phyloP scores from a whole-genome alignment of 64 coral and sea anemone species.

The Actinia equina region DNA sequence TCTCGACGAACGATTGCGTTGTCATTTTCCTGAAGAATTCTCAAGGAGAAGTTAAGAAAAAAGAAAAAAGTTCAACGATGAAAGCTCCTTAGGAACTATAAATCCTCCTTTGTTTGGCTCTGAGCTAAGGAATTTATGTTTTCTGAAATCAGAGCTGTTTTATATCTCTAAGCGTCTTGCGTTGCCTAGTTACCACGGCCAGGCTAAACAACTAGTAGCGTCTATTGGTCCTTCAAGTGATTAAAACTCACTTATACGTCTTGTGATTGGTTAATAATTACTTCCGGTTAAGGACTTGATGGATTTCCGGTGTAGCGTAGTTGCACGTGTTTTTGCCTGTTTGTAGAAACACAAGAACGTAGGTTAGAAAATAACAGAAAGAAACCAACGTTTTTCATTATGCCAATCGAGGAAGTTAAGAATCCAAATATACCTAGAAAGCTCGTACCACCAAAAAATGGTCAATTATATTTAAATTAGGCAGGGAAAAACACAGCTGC shows the following conservation, averaged over 20 bases:
- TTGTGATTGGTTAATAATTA: conserved; percentile 48
- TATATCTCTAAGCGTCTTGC: conserved; percentile 86
- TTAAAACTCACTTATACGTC: background rate
- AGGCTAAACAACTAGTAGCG: conserved; percentile 19
- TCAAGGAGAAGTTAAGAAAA: background rate
- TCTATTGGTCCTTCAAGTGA: conserved; percentile 42
- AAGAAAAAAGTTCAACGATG: background rate
- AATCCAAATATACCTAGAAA: background rate
- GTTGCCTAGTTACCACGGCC: conserved; percentile 45
- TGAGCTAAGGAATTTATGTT: conserved; percentile 82
- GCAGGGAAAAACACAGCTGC: too few species aligned
- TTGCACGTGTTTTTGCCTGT: conserved; percentile 22
- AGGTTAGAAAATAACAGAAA: background rate
- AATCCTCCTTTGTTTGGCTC: background rate
- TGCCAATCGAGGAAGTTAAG: background rate
- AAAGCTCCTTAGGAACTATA: conserved; percentile 17
- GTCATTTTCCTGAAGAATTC: background rate
- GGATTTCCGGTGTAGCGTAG: background rate
- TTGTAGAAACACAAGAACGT: conserved; percentile 29
- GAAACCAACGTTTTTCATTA: background rate
- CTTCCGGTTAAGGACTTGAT: conserved; percentile 36
- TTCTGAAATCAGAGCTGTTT: conserved; percentile 61
- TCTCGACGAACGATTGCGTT: conserved; percentile 86
- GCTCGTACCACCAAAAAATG: background rate
- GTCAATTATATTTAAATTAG: too few species aligned